These are phyloP conservation scores for Anadara kagoshimensis DNA, from an alignment of 1,140 invertebrate species.

Conservation along the genomic window DNA sequence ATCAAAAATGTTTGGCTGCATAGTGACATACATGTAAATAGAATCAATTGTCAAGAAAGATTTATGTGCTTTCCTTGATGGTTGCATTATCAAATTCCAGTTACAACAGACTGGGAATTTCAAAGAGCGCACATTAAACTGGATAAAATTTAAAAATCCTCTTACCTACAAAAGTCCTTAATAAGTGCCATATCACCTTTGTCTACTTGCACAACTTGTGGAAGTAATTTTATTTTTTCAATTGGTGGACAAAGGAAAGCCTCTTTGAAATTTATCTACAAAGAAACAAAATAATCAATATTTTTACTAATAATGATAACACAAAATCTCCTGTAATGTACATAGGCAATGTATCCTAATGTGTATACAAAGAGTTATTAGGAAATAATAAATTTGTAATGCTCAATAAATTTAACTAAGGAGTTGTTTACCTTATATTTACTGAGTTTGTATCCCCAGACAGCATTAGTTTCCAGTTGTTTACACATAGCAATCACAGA, in stretches of 20 bases:
- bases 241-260: conserved; percentile 51
- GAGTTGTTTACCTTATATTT: conserved; percentile 67
- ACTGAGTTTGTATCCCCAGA: conserved; percentile 60
- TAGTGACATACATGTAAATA: no score
- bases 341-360: no score
- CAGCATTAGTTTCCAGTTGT: conserved; percentile 51
- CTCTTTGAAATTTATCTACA: conserved; percentile 62
- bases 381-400: no score
- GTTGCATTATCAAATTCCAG: no score
- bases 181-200: conserved; percentile 47
- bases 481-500: conserved; percentile 45
- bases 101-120: no score
- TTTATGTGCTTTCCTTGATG: no score
- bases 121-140: no score
- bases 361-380: no score
- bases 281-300: not conserved
- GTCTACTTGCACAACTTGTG: conserved; percentile 49
- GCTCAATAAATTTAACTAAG: no score
- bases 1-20: no score
- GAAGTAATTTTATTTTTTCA: conserved; percentile 58
- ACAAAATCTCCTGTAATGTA: not conserved
- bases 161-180: conserved; percentile 61
- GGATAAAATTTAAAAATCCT: no score
- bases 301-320: not conserved
- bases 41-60: no score